Evolutionary conservation across 2,797 vertebrate genomes (phyloP).

Genomic region (Crocodylus rhombifer): DNA sequence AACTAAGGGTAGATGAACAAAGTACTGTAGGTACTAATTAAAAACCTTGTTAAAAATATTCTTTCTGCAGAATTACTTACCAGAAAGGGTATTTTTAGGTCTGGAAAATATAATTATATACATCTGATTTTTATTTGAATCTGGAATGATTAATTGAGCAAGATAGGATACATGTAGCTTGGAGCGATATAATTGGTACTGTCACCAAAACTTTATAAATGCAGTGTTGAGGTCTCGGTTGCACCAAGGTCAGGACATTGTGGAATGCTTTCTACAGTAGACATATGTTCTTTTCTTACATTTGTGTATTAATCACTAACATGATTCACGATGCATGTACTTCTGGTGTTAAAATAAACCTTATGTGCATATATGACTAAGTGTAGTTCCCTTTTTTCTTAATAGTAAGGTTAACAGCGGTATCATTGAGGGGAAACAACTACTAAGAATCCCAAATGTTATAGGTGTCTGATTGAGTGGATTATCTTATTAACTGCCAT

Average conservation of each 20-base stretch:
- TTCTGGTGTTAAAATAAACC: neutral
- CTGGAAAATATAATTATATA: neutral
- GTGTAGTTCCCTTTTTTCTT: neutral
- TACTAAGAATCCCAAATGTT: conserved; percentile 41
- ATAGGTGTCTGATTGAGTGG: conserved; percentile 55
- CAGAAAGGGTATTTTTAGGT: neutral
- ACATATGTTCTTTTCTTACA: neutral
- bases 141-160: neutral
- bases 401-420: conserved; percentile 61
- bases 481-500: neutral
- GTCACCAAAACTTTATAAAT: neutral
- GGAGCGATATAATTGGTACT: neutral
- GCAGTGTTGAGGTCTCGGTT: neutral
- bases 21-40: neutral
- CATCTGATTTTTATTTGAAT: neutral
- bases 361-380: neutral
- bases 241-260: neutral
- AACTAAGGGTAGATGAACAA: neutral
- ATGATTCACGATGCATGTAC: too few species aligned
- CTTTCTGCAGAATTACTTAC: neutral
- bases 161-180: neutral
- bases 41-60: neutral
- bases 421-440: conserved; percentile 59
- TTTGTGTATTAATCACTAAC: neutral
- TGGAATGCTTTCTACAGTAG: neutral